phyloP scores from a whole-genome alignment of 1,140 invertebrate species.

The Euwallacea fornicatus region DNA sequence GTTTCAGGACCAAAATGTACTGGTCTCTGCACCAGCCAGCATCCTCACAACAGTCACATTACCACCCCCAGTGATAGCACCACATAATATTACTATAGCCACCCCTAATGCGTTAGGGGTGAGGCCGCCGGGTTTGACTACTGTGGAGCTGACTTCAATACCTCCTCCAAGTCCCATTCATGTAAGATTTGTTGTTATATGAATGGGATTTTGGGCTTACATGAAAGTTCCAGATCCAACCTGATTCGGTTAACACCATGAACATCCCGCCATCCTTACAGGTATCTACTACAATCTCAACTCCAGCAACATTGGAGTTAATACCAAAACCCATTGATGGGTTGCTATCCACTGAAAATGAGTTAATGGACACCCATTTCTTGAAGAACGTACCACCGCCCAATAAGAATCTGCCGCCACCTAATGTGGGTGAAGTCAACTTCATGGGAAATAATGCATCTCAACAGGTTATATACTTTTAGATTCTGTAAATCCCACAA shows the following conservation, averaged over 20 bases:
- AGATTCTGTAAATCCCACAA: too few species aligned
- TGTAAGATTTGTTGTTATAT: constrained; percentile 31
- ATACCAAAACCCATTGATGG: constrained; percentile 52
- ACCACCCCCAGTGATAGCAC: constrained; percentile 48
- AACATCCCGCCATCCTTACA: constrained; percentile 57
- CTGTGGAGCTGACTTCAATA: constrained; percentile 50
- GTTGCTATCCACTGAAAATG: constrained; percentile 44
- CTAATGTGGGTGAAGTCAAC: constrained; percentile 42
- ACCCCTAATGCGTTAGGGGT: constrained; percentile 20
- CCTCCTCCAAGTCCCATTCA: constrained; percentile 53
- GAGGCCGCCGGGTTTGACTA: constrained; percentile 37
- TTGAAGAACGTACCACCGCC: constrained; percentile 53
- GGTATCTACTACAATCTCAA: constrained; percentile 58
- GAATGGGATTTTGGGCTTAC: constrained; percentile 1
- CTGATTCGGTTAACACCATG: constrained; percentile 50
- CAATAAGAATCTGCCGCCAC: constrained; percentile 52
- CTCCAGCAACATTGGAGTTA: constrained; percentile 53
- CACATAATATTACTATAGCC: constrained; percentile 18
- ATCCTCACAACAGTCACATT: constrained; percentile 50
- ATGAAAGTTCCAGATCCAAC: constrained; percentile 32
- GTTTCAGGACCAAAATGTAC: constrained; percentile 37
- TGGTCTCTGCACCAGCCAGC: constrained; percentile 39
- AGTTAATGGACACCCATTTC: constrained; percentile 47
- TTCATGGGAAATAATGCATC: constrained; percentile 31
- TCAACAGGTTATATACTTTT: neutral